Base-by-base conservation (phyloP, 1,140 invertebrate species). In the Drosophila pachea region DNA sequence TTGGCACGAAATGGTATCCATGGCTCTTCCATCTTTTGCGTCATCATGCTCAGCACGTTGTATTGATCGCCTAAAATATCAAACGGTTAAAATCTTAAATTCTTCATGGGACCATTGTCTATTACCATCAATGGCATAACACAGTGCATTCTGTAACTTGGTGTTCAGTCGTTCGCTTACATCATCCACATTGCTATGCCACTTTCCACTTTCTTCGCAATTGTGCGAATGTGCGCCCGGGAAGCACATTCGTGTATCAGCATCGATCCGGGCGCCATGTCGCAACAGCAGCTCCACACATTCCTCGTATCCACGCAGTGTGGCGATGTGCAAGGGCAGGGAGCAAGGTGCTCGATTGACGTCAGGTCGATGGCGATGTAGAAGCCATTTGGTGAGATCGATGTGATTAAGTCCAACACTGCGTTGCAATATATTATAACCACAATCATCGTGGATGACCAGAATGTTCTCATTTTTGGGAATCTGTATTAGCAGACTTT, bases 321-420 rank as follows among this genome's bases (percentile, higher is more conserved):
- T 94, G 22, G 94, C 94, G 50, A 95, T 94, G 79, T 95, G 94
- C 29, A 95, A 87, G 12, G 94, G 94, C 22, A 94, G 88, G 66
- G 93, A 94, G 77, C 94, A 95, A 36, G 93, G 92, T 59, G 93
- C 93, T 5, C 94, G 87, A 88, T 94, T 95, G 0, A 94, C 91
- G 89, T 95, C 94, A 12, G 92, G 90, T 42, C 90, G 91, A 78
- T 93, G 92, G 68, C 93, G 89, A 53, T 91, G 90, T 33, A 94
- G 75, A 5, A 94, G 90, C 93, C 93, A 94, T 72, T 92, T 89
- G 7, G 94, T 93, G 82, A 95, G 90, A 67, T 94, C 94, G 29
- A 94, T 90, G 88, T 94, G 93, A 89, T 94, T 94, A 43, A 94
- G 91, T 45, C 93, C 93, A 29, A 94, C 93, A 84, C 92, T 93